phyloP scores from a whole-genome alignment of 2,888 invertebrate species.

The Ametastegia equiseti region DNA sequence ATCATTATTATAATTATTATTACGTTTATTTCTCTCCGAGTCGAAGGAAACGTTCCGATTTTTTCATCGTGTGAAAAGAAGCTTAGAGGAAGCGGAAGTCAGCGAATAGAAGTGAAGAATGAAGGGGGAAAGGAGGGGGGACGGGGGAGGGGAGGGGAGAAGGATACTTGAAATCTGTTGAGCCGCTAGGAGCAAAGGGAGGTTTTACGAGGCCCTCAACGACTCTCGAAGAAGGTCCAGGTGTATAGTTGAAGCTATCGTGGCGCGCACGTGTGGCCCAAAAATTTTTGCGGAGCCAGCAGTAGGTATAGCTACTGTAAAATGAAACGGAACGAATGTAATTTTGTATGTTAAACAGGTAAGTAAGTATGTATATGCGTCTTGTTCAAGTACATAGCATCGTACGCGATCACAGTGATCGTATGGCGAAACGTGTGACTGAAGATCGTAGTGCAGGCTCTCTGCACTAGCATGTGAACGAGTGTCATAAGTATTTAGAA shows the following conservation, averaged over 20 bases:
- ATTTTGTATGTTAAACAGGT: too few species aligned
- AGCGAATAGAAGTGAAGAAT: slow-evolving; percentile 4
- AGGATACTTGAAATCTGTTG: slow-evolving; percentile 33
- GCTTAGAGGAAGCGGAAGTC: slow-evolving; percentile 41
- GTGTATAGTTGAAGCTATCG: slow-evolving; percentile 61
- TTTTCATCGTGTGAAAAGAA: slow-evolving; percentile 19
- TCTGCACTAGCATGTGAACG: too few species aligned
- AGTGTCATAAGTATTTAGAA: too few species aligned
- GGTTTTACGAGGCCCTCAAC: slow-evolving; percentile 67
- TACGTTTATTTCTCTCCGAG: neutral
- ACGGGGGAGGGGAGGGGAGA: slow-evolving; percentile 28
- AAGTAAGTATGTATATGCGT: too few species aligned
- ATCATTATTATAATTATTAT: neutral
- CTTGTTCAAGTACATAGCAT: too few species aligned
- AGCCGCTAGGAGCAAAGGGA: slow-evolving; percentile 63
- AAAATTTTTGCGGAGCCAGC: slow-evolving; percentile 5
- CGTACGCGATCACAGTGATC: too few species aligned
- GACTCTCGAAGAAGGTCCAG: slow-evolving; percentile 67
- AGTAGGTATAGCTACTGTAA: neutral
- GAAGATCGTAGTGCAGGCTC: too few species aligned
- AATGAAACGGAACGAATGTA: too few species aligned
- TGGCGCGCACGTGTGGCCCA: slow-evolving; percentile 6
- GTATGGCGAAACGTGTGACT: too few species aligned
- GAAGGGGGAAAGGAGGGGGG: neutral
- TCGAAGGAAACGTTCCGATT: slow-evolving; percentile 8